These are phyloP conservation scores for Triplophysa rosa DNA, from an alignment of 2,113 vertebrate species.

Conservation along the genomic window DNA sequence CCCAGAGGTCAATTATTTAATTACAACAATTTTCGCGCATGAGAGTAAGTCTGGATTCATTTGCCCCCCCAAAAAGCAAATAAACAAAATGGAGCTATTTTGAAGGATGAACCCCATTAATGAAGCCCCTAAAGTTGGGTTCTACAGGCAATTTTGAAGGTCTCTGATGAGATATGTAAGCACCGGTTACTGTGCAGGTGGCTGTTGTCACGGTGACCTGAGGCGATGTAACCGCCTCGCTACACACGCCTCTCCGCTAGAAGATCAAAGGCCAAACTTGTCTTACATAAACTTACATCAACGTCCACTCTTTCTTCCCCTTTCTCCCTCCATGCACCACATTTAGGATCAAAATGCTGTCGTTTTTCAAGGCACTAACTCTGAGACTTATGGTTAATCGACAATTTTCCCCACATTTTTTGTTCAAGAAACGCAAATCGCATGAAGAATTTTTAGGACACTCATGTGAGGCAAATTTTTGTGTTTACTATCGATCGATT, in stretches of 20 bases:
- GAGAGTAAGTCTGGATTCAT: constrained; percentile 12
- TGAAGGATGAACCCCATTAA: neutral
- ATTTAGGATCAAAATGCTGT: neutral
- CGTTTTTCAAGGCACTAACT: neutral
- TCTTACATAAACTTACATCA: constrained; percentile 21
- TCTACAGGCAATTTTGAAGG: neutral
- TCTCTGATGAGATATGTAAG: neutral
- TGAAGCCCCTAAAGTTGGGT: too few relatives aligned
- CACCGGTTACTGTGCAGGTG: constrained; percentile 26
- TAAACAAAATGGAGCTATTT: constrained; percentile 14
- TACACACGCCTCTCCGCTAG: constrained; percentile 31
- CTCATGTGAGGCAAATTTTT: neutral
- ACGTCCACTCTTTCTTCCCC: constrained; percentile 15
- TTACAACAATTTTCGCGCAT: constrained; percentile 29
- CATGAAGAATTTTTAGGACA: neutral
- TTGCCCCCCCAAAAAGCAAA: constrained; percentile 14
- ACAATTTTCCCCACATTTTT: neutral
- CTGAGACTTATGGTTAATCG: neutral
- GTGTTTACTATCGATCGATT: neutral
- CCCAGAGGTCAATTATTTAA: constrained; percentile 50
- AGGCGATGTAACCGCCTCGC: constrained; percentile 25
- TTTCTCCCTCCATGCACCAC: neutral
- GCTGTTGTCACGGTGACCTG: constrained; percentile 33
- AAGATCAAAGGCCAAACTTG: constrained; percentile 22
- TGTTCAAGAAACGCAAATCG: neutral